Base-by-base conservation (phyloP, 2,888 invertebrate species). In the Diaprepes abbreviatus region DNA sequence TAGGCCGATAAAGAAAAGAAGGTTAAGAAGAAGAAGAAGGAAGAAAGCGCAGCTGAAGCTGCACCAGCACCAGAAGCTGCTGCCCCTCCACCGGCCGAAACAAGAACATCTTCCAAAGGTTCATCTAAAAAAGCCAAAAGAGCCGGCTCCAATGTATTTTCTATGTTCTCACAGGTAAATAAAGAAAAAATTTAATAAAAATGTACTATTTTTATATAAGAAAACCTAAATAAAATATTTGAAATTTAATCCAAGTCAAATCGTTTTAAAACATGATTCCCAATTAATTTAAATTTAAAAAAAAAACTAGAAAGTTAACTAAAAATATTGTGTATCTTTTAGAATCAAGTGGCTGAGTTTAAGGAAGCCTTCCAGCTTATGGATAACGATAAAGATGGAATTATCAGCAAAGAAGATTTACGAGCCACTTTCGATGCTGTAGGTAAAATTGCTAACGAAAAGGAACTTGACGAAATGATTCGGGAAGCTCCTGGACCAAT, bases 1-100 rank as follows among this genome's bases (percentile, higher is more conserved):
- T n/a, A 95, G 95, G 95, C 94, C 89, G 94, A 95, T 89, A 94
- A 94, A 87, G 94, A 95, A 87, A 94, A 95, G 91, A 94, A 94
- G 90, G 91, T 93, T 88, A 92, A 91, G 89, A 91, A 91, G 91
- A 93, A 93, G 91, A 93, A 92, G 90, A 90, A 90, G 88, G 89
- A 90, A 87, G 89, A 89, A 85, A 89, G 89, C 85, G 89, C 89
- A 83, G 90, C 89, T 84, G 89, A 87, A 88, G 86, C 86, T 73
- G 87, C 81, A 80, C 89, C 90, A 80, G 90, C 90, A 78, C 89
- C 91, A 71, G n/a, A n/a, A n/a, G 88, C 91, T 75, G 89, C 89
- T 76, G 88, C 92, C 58, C 90, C 91, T 74, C 89, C 92, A 78
- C 87, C 89, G 65, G 87, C 90, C 76, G 89, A 91, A 79, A 87